These are phyloP conservation scores for Halisarca cf. caerulea DNA, from an alignment of 37 sponge, comb jelly and placozoan species.

Conservation along the genomic window DNA sequence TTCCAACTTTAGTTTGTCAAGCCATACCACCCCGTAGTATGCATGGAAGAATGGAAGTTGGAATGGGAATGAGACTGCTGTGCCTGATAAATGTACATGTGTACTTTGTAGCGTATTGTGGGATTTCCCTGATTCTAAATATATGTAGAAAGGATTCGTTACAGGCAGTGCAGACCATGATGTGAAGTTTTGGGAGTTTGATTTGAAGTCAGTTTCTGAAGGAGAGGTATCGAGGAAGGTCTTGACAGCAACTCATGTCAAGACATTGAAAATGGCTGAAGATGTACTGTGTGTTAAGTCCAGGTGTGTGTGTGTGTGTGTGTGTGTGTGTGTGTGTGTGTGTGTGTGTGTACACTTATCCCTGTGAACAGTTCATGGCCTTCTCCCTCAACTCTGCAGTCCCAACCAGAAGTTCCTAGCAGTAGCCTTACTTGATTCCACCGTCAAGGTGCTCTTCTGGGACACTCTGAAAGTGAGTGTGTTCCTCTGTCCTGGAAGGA, in stretches of 20 bases:
- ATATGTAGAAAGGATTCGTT: constrained; percentile 71
- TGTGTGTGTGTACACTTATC: no score
- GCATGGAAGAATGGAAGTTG: no score
- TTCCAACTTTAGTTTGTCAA: neutral
- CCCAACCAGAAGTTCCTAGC: constrained; percentile 78
- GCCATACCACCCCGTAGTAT: no score
- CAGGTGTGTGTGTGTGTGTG: constrained; percentile 45
- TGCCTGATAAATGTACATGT: neutral
- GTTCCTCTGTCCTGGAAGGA: no score
- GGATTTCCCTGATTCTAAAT: constrained; percentile 9
- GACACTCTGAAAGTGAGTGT: constrained; percentile 84
- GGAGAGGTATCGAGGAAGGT: constrained; percentile 26
- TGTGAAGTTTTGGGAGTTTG: constrained; percentile 97
- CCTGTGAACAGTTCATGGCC: no score
- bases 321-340: neutral
- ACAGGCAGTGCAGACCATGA: constrained; percentile 86
- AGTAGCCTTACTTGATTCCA: constrained; percentile 92
- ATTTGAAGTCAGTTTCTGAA: constrained; percentile 52
- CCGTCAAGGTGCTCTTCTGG: constrained; percentile 93
- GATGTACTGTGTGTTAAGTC: constrained; percentile 83
- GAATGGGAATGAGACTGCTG: no score
- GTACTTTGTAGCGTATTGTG: neutral
- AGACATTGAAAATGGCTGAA: constrained; percentile 88
- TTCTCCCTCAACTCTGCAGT: constrained; percentile 32
- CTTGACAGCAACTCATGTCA: constrained; percentile 58